A percentile compares a stretch with the other conserved stretches of the same genome.
phyloP scores from a whole-genome alignment of 2,888 invertebrate genomes.

The Graphium colonna region DNA sequence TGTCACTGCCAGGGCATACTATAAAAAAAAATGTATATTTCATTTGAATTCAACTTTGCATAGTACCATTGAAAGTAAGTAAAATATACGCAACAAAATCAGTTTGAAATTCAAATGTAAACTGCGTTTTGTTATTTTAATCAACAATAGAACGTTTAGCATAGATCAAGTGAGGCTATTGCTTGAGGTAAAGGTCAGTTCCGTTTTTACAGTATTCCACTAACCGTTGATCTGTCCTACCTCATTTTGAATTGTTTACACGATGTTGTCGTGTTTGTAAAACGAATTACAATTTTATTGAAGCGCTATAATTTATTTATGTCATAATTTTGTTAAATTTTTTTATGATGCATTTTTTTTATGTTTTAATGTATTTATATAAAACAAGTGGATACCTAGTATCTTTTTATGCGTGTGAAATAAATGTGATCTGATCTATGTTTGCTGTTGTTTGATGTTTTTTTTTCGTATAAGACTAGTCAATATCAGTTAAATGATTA shows the following conservation, averaged over 20 bases:
- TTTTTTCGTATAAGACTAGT: too few relatives aligned
- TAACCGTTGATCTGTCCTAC: conserved; percentile 18
- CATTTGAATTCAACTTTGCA: too few relatives aligned
- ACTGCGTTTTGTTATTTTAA: conserved; percentile 15
- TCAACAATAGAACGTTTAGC: conserved; percentile 27
- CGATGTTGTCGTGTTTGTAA: background rate
- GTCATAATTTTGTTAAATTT: background rate
- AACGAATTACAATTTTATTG: background rate
- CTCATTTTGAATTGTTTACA: conserved; percentile 16
- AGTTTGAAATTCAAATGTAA: conserved; percentile 11
- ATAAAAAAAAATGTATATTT: too few relatives aligned
- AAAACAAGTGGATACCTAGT: background rate
- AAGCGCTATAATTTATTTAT: too few relatives aligned
- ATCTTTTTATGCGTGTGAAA: background rate
- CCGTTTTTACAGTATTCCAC: conserved; percentile 15
- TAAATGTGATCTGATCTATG: conserved; percentile 1
- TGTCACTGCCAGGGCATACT: background rate
- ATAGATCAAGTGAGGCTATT: conserved; percentile 36
- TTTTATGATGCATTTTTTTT: too few relatives aligned
- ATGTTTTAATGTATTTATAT: background rate
- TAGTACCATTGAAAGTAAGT: conserved; percentile 10
- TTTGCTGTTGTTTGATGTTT: too few relatives aligned
- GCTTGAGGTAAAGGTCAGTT: conserved; percentile 13
- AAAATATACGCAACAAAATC: background rate
- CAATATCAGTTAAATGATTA: too few relatives aligned